Evolutionary conservation across 2,888 invertebrate species (phyloP).

Genomic region (Mimumesa dahlbomi): DNA sequence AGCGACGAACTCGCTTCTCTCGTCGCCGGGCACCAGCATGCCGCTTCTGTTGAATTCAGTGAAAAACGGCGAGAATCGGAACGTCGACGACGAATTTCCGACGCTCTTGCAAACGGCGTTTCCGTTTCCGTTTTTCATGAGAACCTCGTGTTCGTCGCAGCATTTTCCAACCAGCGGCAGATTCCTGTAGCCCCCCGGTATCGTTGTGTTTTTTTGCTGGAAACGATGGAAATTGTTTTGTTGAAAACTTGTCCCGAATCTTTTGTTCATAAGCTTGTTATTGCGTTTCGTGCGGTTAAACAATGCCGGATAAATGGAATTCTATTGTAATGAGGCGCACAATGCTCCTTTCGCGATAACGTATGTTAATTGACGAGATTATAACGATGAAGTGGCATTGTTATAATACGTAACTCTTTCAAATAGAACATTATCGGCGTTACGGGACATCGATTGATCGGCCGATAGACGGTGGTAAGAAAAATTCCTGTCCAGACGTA

Average conservation of each 20-base stretch:
- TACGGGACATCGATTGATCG: too few relatives aligned
- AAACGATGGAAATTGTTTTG: not conserved
- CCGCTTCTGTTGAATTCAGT: slow-evolving; percentile 82
- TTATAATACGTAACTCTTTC: too few relatives aligned
- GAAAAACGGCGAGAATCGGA: slow-evolving; percentile 83
- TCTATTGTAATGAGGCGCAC: too few relatives aligned
- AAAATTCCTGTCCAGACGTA: too few relatives aligned
- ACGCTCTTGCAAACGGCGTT: slow-evolving; percentile 47
- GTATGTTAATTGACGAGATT: too few relatives aligned
- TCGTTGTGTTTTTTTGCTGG: slow-evolving; percentile 65
- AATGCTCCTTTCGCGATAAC: too few relatives aligned
- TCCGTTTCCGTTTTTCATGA: slow-evolving; percentile 53
- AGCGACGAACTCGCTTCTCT: slow-evolving; percentile 82
- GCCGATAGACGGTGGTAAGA: too few relatives aligned
- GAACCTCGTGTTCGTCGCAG: slow-evolving; percentile 66
- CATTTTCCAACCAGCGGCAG: slow-evolving; percentile 74
- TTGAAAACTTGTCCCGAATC: not conserved
- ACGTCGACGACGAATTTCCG: slow-evolving; percentile 70
- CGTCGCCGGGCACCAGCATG: slow-evolving; percentile 77
- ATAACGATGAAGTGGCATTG: too few relatives aligned
- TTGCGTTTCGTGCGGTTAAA: too few relatives aligned
- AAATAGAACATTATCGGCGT: too few relatives aligned
- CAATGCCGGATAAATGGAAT: too few relatives aligned
- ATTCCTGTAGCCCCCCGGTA: slow-evolving; percentile 49
- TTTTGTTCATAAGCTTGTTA: too few relatives aligned